Percentiles rank a stretch among this genome's conserved stretches.
phyloP scores from a whole-genome alignment of 2,797 vertebrate species.

The Falco columbarius region DNA sequence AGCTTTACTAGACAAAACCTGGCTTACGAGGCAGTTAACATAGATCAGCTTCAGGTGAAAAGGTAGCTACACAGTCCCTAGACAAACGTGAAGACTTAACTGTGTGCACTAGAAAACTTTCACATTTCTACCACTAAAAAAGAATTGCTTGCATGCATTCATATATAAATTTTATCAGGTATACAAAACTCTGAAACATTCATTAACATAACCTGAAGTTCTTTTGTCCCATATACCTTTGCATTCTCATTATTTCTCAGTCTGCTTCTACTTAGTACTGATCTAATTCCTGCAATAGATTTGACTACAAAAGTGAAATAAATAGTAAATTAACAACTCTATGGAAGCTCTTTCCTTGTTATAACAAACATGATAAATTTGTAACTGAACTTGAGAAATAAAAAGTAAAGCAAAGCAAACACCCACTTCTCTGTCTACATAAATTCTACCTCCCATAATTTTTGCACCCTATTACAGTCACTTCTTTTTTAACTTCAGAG shows the following conservation, averaged over 20 bases:
- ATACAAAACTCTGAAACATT: background rate
- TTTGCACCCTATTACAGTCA: background rate
- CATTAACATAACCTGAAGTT: background rate
- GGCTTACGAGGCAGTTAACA: background rate
- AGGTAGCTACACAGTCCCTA: rapidly evolving
- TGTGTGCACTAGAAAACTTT: background rate
- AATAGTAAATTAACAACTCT: background rate
- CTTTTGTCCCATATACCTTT: background rate
- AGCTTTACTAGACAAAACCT: background rate
- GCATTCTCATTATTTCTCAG: background rate
- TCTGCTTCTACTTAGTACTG: background rate
- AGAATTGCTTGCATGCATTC: background rate
- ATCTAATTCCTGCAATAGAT: background rate
- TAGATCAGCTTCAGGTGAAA: background rate
- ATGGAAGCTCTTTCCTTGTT: background rate
- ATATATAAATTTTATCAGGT: no score
- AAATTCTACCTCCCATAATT: background rate
- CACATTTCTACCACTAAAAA: background rate
- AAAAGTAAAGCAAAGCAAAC: background rate
- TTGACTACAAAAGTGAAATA: background rate
- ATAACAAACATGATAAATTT: background rate
- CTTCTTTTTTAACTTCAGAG: background rate
- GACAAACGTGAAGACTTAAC: background rate
- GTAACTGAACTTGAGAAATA: background rate
- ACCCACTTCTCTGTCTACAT: background rate